Conservation (phyloP, 2,113 vertebrate species). For the Neodontobutis hainanensis region DNA sequence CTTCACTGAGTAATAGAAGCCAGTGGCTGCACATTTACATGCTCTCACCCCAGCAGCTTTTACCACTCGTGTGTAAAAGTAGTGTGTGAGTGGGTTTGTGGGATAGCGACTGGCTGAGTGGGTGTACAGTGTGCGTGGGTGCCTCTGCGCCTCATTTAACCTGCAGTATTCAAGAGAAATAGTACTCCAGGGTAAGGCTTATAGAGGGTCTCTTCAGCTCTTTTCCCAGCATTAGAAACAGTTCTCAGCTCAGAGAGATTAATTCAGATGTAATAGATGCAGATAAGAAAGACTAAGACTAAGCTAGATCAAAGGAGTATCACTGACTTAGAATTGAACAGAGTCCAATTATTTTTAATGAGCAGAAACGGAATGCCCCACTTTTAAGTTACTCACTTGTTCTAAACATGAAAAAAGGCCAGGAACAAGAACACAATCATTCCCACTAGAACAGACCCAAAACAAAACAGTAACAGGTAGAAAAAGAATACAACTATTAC, state of each 20-base stretch:
- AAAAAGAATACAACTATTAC: constrained; percentile 11
- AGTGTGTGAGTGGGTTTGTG: constrained; percentile 33
- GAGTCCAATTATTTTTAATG: constrained; percentile 77
- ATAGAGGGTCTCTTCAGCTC: constrained; percentile 16
- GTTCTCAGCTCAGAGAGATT: constrained; percentile 28
- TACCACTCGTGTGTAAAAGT: constrained; percentile 42
- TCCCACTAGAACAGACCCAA: constrained; percentile 40
- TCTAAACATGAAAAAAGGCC: constrained; percentile 14
- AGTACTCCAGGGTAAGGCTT: constrained; percentile 5
- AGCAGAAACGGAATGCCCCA: constrained; percentile 52
- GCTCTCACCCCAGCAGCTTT: constrained; percentile 54
- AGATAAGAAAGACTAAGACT: constrained; percentile 31
- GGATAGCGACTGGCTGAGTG: constrained; percentile 30
- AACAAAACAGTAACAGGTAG: constrained; percentile 43
- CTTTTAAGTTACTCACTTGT: constrained; percentile 56
- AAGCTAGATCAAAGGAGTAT: constrained; percentile 64
- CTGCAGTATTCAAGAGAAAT: background rate
- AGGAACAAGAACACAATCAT: constrained; percentile 42
- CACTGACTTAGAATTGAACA: constrained; percentile 63
- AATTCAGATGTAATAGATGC: constrained; percentile 39
- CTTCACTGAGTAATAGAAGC: constrained; percentile 44
- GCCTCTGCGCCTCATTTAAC: constrained; percentile 29
- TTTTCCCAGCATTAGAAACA: constrained; percentile 21
- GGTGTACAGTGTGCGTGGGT: constrained; percentile 24
- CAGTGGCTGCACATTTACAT: constrained; percentile 63